These are phyloP conservation scores for Cryptomyrus ogoouensis DNA, from an alignment of 2,113 vertebrate genomes.

Conservation along the genomic window DNA sequence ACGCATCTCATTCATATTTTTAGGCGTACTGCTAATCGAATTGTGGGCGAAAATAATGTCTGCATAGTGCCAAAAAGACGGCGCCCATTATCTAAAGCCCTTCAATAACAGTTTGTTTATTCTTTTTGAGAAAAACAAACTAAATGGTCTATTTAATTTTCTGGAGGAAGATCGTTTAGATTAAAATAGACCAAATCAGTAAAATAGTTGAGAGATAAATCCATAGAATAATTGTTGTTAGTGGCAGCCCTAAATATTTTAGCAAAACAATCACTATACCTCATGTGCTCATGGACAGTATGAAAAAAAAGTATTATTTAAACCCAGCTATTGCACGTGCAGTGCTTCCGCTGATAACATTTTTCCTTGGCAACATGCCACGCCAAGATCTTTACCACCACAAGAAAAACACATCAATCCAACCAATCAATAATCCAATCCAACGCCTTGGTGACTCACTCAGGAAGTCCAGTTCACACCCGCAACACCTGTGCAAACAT, in stretches of 20 bases:
- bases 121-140: too few relatives aligned
- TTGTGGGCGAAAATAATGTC: too few relatives aligned
- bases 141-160: too few relatives aligned
- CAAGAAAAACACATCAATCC: neutral
- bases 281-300: neutral
- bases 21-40: too few relatives aligned
- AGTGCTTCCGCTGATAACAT: neutral
- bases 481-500: neutral
- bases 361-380: neutral
- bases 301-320: neutral
- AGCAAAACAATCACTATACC: neutral
- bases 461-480: neutral
- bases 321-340: neutral
- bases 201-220: neutral
- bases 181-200: neutral
- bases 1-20: too few relatives aligned
- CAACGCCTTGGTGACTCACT: neutral
- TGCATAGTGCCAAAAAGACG: too few relatives aligned
- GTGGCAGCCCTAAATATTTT: neutral
- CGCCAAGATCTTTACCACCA: neutral
- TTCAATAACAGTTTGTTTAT: too few relatives aligned
- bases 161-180: too few relatives aligned
- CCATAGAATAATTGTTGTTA: neutral
- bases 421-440: neutral
- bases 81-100: too few relatives aligned